A percentile compares a stretch with the other conserved stretches of the same genome.
Evolutionary conservation across 2,888 invertebrate species (phyloP).

Genomic region (Plutella xylostella): DNA sequence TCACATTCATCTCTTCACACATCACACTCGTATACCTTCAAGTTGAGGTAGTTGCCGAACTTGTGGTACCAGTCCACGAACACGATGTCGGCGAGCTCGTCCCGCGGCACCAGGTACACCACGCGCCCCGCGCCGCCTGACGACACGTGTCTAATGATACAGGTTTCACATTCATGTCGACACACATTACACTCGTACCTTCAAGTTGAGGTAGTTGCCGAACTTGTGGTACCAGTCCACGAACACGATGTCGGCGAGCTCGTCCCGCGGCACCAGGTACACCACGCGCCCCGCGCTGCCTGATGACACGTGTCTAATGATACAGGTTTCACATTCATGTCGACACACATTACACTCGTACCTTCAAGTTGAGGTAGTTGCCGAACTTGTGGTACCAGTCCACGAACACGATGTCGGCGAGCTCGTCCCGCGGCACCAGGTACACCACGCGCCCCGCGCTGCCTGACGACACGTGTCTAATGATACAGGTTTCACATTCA

Average conservation of each 20-base stretch:
- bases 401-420: constrained; percentile 89
- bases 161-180: too few species aligned
- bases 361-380: constrained; percentile 80
- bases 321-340: too few species aligned
- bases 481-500: too few species aligned
- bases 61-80: constrained; percentile 94
- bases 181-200: too few species aligned
- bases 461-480: constrained; percentile 83
- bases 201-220: constrained; percentile 80
- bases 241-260: constrained; percentile 90
- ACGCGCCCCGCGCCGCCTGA: constrained; percentile 82
- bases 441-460: constrained; percentile 92
- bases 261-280: constrained; percentile 93
- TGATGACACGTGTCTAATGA: constrained; percentile 85
- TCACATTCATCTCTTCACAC: too few species aligned
- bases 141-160: too few species aligned
- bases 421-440: constrained; percentile 90
- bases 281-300: constrained; percentile 88
- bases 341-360: too few species aligned
- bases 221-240: constrained; percentile 94
- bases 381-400: constrained; percentile 95
- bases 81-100: constrained; percentile 89
- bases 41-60: constrained; percentile 82
- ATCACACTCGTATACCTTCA: too few species aligned
- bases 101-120: constrained; percentile 94